A percentile compares a stretch with the other conserved stretches of the same genome.
Evolutionary conservation across 2,888 invertebrate genomes (phyloP).

Genomic region (Mayetiola destructor): DNA sequence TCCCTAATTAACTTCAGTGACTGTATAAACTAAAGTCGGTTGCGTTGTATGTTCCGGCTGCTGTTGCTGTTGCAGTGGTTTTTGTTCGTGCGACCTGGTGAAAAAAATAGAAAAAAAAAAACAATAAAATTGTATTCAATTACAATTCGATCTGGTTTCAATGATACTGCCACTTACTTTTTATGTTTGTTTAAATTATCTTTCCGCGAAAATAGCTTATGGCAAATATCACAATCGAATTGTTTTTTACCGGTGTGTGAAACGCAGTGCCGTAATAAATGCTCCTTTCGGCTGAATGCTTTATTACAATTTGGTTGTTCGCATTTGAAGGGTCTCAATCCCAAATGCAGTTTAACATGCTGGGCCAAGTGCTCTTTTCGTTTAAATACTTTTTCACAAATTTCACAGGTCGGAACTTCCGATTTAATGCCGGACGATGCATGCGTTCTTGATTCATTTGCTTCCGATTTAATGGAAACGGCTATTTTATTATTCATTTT

Average conservation of each 20-base stretch:
- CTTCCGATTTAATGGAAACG: background rate
- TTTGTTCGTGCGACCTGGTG: background rate
- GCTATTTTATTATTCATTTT: background rate
- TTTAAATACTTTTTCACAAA: conserved; percentile 49
- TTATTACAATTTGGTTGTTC: conserved; percentile 43
- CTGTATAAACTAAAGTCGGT: background rate
- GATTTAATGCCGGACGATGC: background rate
- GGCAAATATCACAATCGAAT: conserved; percentile 47
- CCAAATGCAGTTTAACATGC: conserved; percentile 50
- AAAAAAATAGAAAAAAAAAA: background rate
- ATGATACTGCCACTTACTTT: conserved; percentile 23
- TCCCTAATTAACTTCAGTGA: background rate
- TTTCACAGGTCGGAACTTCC: conserved; percentile 34
- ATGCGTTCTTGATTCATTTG: background rate
- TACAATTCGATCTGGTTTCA: no score
- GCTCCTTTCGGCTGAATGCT: conserved; percentile 54
- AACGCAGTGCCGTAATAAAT: conserved; percentile 48
- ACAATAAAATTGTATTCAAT: background rate
- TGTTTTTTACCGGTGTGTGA: conserved; percentile 54
- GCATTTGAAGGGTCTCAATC: conserved; percentile 51
- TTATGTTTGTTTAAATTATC: conserved; percentile 35
- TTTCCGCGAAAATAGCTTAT: conserved; percentile 39
- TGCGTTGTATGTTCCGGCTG: no score
- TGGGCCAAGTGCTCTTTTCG: conserved; percentile 54
- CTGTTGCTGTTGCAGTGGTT: background rate